Evolutionary conservation across 2,888 invertebrate genomes (phyloP).

Genomic region (Temnothorax rugatulus): DNA sequence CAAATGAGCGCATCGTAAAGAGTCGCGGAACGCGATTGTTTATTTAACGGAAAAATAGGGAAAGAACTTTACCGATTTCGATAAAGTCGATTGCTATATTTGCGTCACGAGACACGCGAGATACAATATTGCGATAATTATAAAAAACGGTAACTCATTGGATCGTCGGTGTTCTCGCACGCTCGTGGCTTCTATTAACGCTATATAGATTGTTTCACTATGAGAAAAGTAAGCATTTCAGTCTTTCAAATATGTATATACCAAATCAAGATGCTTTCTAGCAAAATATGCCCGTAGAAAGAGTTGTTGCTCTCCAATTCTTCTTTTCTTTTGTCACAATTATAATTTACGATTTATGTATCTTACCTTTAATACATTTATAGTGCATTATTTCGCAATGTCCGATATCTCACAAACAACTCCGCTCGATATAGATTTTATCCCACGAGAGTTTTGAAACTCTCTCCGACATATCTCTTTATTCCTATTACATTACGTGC

Average conservation of each 20-base stretch:
- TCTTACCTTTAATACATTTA: conserved; percentile 34
- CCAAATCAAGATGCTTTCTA: conserved; percentile 26
- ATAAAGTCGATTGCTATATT: conserved; percentile 16
- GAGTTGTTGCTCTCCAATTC: conserved; percentile 36
- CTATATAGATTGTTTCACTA: conserved; percentile 35
- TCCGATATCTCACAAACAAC: conserved; percentile 28
- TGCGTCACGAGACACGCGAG: conserved; percentile 37
- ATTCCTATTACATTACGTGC: conserved; percentile 40
- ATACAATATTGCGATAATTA: conserved; percentile 50
- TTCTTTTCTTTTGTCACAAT: conserved; percentile 3
- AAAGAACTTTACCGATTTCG: conserved; percentile 1
- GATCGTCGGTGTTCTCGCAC: conserved; percentile 42
- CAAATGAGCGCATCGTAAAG: conserved; percentile 56
- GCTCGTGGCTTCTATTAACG: conserved; percentile 25
- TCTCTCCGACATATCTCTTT: conserved; percentile 28
- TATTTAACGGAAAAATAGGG: conserved; percentile 14
- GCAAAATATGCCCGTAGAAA: conserved; percentile 42
- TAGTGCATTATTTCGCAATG: background rate
- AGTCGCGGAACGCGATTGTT: conserved; percentile 1
- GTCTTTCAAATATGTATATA: conserved; percentile 35
- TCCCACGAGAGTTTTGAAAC: conserved; percentile 4
- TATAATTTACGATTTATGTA: conserved; percentile 22
- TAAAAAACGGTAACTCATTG: conserved; percentile 60
- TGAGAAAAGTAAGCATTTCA: conserved; percentile 34
- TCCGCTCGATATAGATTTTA: conserved; percentile 33